Evolutionary conservation across 2,888 invertebrate species (phyloP).

Genomic region (Rotaria socialis): DNA sequence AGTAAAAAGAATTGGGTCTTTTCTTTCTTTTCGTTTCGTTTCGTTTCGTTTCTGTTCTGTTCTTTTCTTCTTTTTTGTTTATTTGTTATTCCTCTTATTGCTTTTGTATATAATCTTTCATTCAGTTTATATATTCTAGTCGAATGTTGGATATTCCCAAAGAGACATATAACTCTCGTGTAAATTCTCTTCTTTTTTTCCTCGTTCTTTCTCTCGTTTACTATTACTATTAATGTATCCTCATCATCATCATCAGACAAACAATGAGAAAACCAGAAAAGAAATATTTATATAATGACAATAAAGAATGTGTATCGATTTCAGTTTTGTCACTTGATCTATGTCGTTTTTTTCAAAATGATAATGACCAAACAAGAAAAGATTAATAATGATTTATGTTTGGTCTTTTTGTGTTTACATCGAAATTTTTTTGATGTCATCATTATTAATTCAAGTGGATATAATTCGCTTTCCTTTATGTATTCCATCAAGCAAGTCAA

Average conservation of each 20-base stretch:
- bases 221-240: not conserved
- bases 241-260: not conserved
- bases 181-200: not conserved
- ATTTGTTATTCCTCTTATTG: not conserved
- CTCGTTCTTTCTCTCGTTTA: not conserved
- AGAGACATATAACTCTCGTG: not conserved
- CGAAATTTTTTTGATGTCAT: not conserved
- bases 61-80: not conserved
- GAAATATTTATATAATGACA: not conserved
- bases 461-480: not conserved
- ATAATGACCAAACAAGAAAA: not conserved
- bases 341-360: not conserved
- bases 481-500: not conserved
- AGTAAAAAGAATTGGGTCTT: not conserved
- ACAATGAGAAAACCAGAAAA: not conserved
- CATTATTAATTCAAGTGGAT: not conserved
- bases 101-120: constrained; percentile 11
- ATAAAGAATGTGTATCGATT: not conserved
- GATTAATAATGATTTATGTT: not conserved
- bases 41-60: not conserved
- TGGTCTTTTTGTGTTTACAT: not conserved
- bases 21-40: not conserved
- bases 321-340: not conserved
- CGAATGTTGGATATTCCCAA: constrained; percentile 22
- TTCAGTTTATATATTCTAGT: constrained; percentile 36